A percentile compares a stretch with the other conserved stretches of the same genome.
Evolutionary conservation across 2,797 vertebrate genomes (phyloP).

Genomic region (Phalloptychus januarius): DNA sequence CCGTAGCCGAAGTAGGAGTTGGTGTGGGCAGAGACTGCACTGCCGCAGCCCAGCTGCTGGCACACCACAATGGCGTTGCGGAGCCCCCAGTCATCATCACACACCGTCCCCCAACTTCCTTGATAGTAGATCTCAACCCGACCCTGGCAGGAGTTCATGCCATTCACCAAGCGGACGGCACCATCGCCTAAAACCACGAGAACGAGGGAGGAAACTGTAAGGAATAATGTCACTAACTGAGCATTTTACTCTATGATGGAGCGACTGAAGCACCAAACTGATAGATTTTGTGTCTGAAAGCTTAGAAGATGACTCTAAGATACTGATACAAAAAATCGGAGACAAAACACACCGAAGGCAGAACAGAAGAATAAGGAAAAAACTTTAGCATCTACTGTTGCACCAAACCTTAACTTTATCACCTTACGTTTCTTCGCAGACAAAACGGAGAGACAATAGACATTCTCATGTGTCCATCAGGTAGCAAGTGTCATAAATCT

Average conservation of each 20-base stretch:
- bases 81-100: conserved; percentile 92
- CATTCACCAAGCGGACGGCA: conserved; percentile 85
- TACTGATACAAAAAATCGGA: conserved; percentile 17
- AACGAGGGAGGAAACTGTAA: background rate
- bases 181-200: conserved; percentile 83
- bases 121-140: conserved; percentile 91
- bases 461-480: conserved; percentile 56
- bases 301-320: background rate
- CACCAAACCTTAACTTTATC: conserved; percentile 39
- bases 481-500: conserved; percentile 19
- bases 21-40: conserved; percentile 80
- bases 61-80: conserved; percentile 89
- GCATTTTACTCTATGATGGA: background rate
- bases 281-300: background rate
- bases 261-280: background rate
- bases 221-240: background rate
- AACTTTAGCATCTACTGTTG: conserved; percentile 31
- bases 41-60: conserved; percentile 88
- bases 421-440: conserved; percentile 29
- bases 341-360: conserved; percentile 23
- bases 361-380: background rate
- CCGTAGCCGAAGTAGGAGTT: conserved; percentile 93
- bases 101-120: conserved; percentile 93
- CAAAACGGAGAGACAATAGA: conserved; percentile 55
- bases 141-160: conserved; percentile 86